These are phyloP conservation scores for Colistium nudipinnis DNA, from an alignment of 2,113 vertebrate species.

Conservation along the genomic window DNA sequence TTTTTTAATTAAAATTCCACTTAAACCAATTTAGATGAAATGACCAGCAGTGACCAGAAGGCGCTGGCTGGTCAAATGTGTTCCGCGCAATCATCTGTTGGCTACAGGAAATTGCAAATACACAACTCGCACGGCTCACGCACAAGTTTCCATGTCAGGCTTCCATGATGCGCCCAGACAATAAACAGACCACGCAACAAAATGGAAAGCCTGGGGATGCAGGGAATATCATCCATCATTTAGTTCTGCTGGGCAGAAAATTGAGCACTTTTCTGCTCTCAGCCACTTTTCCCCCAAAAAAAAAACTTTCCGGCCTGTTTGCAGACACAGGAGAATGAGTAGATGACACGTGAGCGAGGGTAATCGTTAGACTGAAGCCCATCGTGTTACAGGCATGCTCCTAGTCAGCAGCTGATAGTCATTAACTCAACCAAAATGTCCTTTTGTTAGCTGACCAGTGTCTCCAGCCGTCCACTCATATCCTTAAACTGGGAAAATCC, in stretches of 20 bases:
- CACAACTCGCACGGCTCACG: constrained; percentile 17
- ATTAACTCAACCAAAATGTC: constrained; percentile 53
- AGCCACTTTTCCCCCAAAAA: not conserved
- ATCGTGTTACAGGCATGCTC: constrained; percentile 12
- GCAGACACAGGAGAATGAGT: not conserved
- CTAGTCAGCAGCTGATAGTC: constrained; percentile 62
- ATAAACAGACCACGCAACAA: no score
- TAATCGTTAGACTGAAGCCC: constrained; percentile 13
- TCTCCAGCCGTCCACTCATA: constrained; percentile 1
- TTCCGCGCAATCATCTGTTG: constrained; percentile 5
- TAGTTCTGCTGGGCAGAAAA: constrained; percentile 23
- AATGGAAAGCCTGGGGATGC: constrained; percentile 41
- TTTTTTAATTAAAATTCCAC: not conserved
- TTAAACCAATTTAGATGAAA: not conserved
- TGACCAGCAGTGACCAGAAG: constrained; percentile 1
- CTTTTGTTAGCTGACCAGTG: constrained; percentile 32
- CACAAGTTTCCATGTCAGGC: no score
- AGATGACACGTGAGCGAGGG: not conserved
- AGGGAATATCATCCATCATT: constrained; percentile 43
- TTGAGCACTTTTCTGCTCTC: constrained; percentile 8
- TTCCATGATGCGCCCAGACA: no score
- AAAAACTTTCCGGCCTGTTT: constrained; percentile 18
- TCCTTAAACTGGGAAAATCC: constrained; percentile 16
- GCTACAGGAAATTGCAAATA: constrained; percentile 35
- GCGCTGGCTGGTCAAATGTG: not conserved